These are phyloP conservation scores for Podarcis cretensis DNA, from an alignment of 2,113 vertebrate genomes.

Conservation along the genomic window DNA sequence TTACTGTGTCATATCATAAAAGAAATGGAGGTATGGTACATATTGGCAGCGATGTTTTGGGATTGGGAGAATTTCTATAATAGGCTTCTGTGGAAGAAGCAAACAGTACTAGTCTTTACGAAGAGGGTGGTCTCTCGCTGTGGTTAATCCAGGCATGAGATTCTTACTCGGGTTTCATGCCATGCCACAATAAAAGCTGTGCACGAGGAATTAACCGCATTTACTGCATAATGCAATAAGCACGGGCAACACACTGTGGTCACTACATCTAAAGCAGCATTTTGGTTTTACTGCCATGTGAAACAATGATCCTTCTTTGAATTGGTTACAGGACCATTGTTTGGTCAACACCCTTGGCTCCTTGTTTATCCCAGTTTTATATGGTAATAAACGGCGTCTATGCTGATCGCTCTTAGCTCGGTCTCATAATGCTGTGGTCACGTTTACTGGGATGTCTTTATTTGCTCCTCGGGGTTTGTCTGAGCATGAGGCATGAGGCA, in stretches of 20 bases:
- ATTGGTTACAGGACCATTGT: conserved; percentile 6
- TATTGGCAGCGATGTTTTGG: too few species aligned
- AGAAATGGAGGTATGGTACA: too few species aligned
- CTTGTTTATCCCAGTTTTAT: background rate
- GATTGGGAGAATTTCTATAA: too few species aligned
- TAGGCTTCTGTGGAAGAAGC: too few species aligned
- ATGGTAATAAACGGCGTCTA: conserved; percentile 13
- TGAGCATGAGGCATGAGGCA: background rate
- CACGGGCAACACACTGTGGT: background rate
- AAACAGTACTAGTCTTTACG: too few species aligned
- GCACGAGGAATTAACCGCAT: background rate
- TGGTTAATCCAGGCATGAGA: background rate
- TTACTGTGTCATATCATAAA: too few species aligned
- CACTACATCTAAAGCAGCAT: background rate
- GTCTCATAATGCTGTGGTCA: background rate
- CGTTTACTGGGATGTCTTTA: background rate
- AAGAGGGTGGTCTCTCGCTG: background rate
- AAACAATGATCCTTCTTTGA: background rate
- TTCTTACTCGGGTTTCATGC: background rate
- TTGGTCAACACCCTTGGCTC: background rate
- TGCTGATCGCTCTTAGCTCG: background rate
- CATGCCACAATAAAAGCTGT: background rate
- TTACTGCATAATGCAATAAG: background rate
- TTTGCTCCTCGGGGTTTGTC: background rate
- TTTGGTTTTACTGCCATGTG: background rate